These are phyloP conservation scores for Orientallactaga bullata DNA, from an alignment of 2,113 vertebrate genomes.

Conservation along the genomic window DNA sequence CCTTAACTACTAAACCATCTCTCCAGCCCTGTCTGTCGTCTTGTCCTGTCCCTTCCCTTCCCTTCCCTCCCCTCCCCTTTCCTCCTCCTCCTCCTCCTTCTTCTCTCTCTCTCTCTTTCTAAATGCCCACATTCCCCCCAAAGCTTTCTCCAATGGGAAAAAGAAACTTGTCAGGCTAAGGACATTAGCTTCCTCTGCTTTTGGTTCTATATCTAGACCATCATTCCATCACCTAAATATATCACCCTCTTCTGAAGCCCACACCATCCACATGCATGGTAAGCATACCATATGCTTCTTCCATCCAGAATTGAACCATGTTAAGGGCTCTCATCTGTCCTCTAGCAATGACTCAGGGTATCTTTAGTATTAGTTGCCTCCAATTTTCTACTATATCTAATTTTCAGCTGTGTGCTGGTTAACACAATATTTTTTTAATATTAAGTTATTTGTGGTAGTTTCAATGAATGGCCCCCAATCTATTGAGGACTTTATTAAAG, in stretches of 20 bases:
- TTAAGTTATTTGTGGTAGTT: neutral
- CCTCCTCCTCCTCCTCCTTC: too few relatives aligned
- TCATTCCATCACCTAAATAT: conserved; percentile 32
- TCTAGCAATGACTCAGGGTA: conserved; percentile 2
- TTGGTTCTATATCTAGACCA: neutral
- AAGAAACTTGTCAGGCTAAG: neutral
- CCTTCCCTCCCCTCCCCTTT: too few relatives aligned
- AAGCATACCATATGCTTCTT: conserved; percentile 2
- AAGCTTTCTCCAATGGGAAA: conserved; percentile 43
- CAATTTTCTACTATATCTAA: neutral
- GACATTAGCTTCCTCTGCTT: neutral
- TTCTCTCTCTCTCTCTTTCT: conserved; percentile 39
- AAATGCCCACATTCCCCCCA: conserved; percentile 39
- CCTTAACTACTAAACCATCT: too few relatives aligned
- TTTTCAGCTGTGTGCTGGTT: conserved; percentile 44
- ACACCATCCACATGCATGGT: neutral
- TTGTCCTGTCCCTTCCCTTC: too few relatives aligned
- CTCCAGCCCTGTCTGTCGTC: too few relatives aligned
- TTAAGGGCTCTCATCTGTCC: neutral
- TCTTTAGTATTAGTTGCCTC: conserved; percentile 37
- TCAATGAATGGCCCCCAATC: too few relatives aligned
- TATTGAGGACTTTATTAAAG: too few relatives aligned
- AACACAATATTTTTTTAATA: neutral
- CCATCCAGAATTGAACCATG: neutral
- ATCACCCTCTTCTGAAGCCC: conserved; percentile 38